Base-by-base conservation (phyloP, 2,797 vertebrate species). In the Rousettus madagascariensis region DNA sequence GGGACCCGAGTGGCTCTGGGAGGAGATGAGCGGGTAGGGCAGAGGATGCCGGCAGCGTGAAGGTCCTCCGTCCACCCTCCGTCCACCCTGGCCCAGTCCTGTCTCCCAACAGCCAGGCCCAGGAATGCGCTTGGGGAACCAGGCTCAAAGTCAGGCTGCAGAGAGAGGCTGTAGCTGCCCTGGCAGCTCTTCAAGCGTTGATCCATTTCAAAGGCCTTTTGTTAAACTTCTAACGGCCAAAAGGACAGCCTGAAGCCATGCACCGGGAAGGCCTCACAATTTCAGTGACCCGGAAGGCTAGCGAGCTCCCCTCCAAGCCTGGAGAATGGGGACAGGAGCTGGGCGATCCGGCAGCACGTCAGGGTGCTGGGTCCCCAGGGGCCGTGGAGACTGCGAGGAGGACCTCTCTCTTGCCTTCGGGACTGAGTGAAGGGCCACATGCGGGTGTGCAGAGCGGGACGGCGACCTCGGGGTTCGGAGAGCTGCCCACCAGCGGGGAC, bases 161-260 rank as follows among this genome's bases (percentile, higher is more conserved):
- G 55, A 72, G 94, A 82, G 63, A 83, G 85, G 86, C 95, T 41
- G 4, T 63, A 17, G 71, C 87, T 20, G 53, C 88, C 65, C 7
- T 63, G 94, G 88, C 93, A 87, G 93, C 92, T 91, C 79, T 68
- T 90, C 94, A 90, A 95, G 91, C 75, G 46, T 91, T 10, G 74
- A 95, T 95, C 94, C 95, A 96, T 96, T 97, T 97, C 96, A 96
- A 97, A 96, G 93, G 57, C 95, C 92, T 97, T 95, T 97, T 97
- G 97, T 97, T 95, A 59, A 95, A 91, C 96, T 95, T 97, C 78
- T 84, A 93, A 94, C 0, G 6, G 78, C 93, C 85, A 22, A 88
- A 97, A 95, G 95, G 95, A 78, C 93, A 88, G 91, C 66, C 90
- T 0, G 2, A 84, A 96, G 94, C 90, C 86, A 16, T 5, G 55